Conservation (phyloP, 2,797 vertebrate species). For the Propithecus deckenii region DNA sequence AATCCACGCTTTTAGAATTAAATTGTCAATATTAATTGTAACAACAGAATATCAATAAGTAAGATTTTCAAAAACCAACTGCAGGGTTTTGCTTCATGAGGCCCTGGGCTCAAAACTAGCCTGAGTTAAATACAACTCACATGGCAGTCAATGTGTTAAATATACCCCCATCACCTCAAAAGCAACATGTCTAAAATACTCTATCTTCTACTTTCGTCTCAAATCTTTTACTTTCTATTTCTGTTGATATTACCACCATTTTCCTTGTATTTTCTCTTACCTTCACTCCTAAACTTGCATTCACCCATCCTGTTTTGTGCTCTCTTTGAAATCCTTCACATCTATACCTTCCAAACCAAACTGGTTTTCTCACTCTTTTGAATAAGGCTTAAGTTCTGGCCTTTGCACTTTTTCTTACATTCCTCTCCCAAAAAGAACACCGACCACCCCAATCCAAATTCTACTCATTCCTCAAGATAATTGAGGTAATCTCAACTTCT, state of each 20-base stretch:
- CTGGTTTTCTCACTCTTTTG: conserved; percentile 24
- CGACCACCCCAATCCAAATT: conserved; percentile 1
- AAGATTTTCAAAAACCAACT: no score
- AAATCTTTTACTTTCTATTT: neutral
- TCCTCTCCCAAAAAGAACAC: neutral
- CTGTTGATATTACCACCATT: neutral
- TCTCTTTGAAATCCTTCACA: neutral
- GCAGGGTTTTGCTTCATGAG: no score
- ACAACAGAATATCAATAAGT: no score
- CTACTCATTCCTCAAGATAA: conserved; percentile 22
- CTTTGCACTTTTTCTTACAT: conserved; percentile 49
- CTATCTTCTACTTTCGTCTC: neutral
- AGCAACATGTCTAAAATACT: neutral
- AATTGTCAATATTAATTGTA: no score
- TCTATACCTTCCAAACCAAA: conserved; percentile 2
- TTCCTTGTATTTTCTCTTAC: neutral
- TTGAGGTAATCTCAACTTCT: neutral
- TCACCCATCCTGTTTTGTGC: neutral
- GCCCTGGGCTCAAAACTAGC: no score
- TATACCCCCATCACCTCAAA: neutral
- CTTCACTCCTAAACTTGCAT: neutral
- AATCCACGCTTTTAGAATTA: no score
- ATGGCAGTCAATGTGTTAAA: neutral
- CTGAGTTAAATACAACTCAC: no score
- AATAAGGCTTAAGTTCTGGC: neutral